These are phyloP conservation scores for Cryptotermes secundus DNA, from an alignment of 1,140 invertebrate species.

Conservation along the genomic window DNA sequence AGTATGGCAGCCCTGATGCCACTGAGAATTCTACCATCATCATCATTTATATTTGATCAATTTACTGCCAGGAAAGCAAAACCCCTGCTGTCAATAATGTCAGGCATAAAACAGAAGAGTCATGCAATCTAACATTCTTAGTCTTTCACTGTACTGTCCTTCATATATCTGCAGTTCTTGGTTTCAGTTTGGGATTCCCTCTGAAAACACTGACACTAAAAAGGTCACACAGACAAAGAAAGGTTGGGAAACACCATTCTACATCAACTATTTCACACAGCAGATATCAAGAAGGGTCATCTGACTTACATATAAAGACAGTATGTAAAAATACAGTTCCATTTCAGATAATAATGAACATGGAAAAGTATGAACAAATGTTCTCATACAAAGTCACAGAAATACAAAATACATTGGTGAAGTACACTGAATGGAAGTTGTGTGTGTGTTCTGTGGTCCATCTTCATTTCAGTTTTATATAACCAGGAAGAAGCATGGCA, in stretches of 20 bases:
- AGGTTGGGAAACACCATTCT: not conserved
- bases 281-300: not conserved
- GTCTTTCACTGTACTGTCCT: too few relatives aligned
- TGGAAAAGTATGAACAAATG: not conserved
- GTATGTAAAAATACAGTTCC: constrained; percentile 14
- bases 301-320: not conserved
- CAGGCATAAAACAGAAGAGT: too few relatives aligned
- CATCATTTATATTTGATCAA: too few relatives aligned
- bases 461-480: not conserved
- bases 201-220: too few relatives aligned
- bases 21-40: too few relatives aligned
- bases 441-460: not conserved
- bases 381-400: constrained; percentile 6
- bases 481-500: not conserved
- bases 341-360: not conserved
- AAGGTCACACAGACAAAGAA: not conserved
- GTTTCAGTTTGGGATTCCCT: not conserved
- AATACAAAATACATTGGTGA: not conserved
- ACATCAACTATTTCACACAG: not conserved
- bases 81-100: too few relatives aligned
- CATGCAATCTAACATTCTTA: too few relatives aligned
- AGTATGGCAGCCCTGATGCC: too few relatives aligned
- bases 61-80: too few relatives aligned
- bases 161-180: too few relatives aligned
- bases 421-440: not conserved